phyloP scores from a whole-genome alignment of 1,140 invertebrate genomes.

The Sarcophaga bullata region DNA sequence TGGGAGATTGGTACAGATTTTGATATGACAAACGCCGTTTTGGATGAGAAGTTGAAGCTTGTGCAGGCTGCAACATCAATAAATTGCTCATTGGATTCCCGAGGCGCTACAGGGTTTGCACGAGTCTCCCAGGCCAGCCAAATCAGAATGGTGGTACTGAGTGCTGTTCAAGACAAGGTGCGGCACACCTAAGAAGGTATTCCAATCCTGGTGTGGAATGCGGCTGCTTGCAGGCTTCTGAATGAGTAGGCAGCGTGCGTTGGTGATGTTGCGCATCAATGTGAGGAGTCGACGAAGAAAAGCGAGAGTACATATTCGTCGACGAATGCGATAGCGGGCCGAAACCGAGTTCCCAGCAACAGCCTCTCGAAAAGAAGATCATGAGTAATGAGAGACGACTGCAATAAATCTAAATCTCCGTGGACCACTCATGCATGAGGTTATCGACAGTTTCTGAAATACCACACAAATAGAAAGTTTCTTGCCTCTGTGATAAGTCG shows the following conservation, averaged over 20 bases:
- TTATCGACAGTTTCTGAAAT: too few relatives aligned
- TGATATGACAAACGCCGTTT: constrained; percentile 80
- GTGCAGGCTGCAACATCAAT: constrained; percentile 77
- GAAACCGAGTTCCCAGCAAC: constrained; percentile 76
- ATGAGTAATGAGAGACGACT: constrained; percentile 50
- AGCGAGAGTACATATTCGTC: constrained; percentile 58
- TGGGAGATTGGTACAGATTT: constrained; percentile 77
- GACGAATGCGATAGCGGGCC: constrained; percentile 80
- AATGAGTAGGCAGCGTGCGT: too few relatives aligned
- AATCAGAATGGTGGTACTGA: constrained; percentile 82
- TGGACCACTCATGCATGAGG: too few relatives aligned
- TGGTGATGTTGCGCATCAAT: constrained; percentile 79
- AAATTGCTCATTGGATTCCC: constrained; percentile 82
- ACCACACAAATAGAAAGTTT: too few relatives aligned
- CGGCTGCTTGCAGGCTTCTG: too few relatives aligned
- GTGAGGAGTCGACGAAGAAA: constrained; percentile 60
- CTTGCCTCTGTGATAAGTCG: too few relatives aligned
- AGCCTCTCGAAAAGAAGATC: constrained; percentile 53
- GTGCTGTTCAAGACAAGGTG: constrained; percentile 77
- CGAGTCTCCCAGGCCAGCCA: constrained; percentile 84
- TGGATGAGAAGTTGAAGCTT: constrained; percentile 77
- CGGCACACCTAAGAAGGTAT: constrained; percentile 75
- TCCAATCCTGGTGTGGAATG: constrained; percentile 87
- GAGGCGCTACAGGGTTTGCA: constrained; percentile 84
- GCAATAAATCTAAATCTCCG: constrained; percentile 27